Conservation (phyloP, 2,888 invertebrate genomes). For the Tipula unca region DNA sequence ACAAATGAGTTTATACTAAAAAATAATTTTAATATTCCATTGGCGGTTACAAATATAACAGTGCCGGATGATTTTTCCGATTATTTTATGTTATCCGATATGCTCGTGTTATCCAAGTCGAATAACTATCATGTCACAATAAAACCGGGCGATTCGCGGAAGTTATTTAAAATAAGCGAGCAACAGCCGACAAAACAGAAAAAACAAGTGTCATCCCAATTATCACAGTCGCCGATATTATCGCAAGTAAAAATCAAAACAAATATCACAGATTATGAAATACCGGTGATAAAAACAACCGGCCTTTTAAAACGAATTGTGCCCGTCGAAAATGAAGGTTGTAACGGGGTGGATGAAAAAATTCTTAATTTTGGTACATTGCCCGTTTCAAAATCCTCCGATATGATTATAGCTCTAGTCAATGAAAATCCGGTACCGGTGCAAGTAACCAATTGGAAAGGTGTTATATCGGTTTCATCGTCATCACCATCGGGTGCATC, state of each 20-base stretch:
- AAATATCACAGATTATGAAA: constrained; percentile 43
- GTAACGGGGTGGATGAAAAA: constrained; percentile 28
- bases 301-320: constrained; percentile 38
- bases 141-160: constrained; percentile 32
- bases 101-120: constrained; percentile 20
- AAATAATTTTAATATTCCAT: constrained; percentile 64
- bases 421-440: constrained; percentile 33
- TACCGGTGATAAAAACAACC: constrained; percentile 44
- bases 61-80: constrained; percentile 51
- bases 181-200: not conserved
- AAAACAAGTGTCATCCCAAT: not conserved
- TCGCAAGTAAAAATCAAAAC: constrained; percentile 41
- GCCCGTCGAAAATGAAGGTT: constrained; percentile 22
- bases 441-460: constrained; percentile 36
- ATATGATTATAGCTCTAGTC: constrained; percentile 33
- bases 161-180: constrained; percentile 33
- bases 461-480: constrained; percentile 30
- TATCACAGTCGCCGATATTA: constrained; percentile 21
- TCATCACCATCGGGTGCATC: not conserved
- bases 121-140: constrained; percentile 26
- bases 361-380: constrained; percentile 38
- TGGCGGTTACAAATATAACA: constrained; percentile 64
- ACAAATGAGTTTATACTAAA: constrained; percentile 48
- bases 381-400: constrained; percentile 28
- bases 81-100: constrained; percentile 50